Evolutionary conservation across 2,888 invertebrate genomes (phyloP), one percentile per base, ranked within the genome.

Genomic region (Lissonota sp.): DNA sequence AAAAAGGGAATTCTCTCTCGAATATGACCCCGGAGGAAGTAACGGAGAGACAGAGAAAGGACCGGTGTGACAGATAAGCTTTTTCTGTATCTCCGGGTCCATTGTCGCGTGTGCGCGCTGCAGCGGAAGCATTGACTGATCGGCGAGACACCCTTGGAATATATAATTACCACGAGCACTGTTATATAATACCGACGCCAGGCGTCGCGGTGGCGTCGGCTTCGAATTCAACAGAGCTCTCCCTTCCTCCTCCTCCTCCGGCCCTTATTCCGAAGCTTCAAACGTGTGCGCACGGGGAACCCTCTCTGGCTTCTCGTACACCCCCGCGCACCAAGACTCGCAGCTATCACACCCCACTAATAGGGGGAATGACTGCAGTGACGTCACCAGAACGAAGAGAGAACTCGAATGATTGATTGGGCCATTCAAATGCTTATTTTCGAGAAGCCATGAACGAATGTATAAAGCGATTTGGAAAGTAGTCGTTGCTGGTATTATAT

Each of bases 51-150:
- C 84, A 86, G 85, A 26, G 26, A 26, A 26, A 26, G 83, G 85
- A 82, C 51, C 88, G 83, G 88, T 91, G 26, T 26, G 91, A 91
- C 90, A 89, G 92, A 92, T 92, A 91, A 92, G 90, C 90, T 90
- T 91, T 91, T 91, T 92, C 91, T 91, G 90, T 91, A 90, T 91
- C 80, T 88, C 60, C 37, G 12, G 87, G 83, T 85, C 88, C 87
- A 91, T 92, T 92, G 92, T 92, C 88, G 86, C 77, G 62, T 57
- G 80, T 75, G 79, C 79, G 84, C 86, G 89, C 90, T 91, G 91
- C 90, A 90, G 88, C 92, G 92, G 92, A 92, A 91, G 90, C 92
- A 92, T 92, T 92, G 92, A 92, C 92, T 92, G 92, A 92, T 92
- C 92, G 91, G 89, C 85, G 89, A 87, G 90, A 91, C 91, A 89